Evolutionary conservation across 2,113 vertebrate species (phyloP), one percentile per base, ranked within the genome.

Genomic region (Cairina moschata): DNA sequence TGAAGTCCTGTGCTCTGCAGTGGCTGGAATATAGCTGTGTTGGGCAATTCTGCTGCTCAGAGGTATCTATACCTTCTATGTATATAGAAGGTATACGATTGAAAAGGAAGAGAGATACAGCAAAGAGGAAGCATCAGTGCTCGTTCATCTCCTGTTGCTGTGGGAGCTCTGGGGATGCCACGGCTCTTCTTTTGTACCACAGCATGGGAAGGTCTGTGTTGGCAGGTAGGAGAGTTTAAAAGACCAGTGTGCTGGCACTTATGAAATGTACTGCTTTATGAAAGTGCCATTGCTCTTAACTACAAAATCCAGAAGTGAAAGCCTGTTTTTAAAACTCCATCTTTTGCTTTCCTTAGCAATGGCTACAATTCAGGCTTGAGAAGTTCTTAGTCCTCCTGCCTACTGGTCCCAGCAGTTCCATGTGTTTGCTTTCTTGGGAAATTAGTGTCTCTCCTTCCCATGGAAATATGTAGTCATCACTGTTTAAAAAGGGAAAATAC

Each of bases 101-200:
- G 77, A 46, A 87, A 56, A n/a, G 50, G 32, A 67, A 38, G 32
- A 87, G 48, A 7, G 32, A 44, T 14, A 23, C 36, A 52, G 21
- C 0, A 0, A 71, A 74, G 48, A 63, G 11, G 40, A 13, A 25
- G 22, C 21, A 40, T 32, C 5, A 1, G 38, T 67, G n/a, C 18
- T 86, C 21, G 9, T 60, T 28, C 21, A 71, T 50, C 25, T n/a
- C 8, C 23, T 4, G 5, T 32, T 17, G 23, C 17, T 17, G 9
- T 38, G 32, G 38, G 34, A 72, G 23, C 62, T 63, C 50, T 7
- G 32, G 23, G 7, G 8, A 44, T 46, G 25, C 22, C n/a, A 31
- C 9, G 6, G 9, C 13, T 42, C 23, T 36, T 44, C 55, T 65
- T 79, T 21, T 2, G 0, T 22, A 15, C 58, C 38, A 31, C 38